Percentiles rank a stretch among this genome's conserved stretches.
Conservation (phyloP, 35 echinoderm and acorn worm genomes). For the Eucidaris tribuloides region DNA sequence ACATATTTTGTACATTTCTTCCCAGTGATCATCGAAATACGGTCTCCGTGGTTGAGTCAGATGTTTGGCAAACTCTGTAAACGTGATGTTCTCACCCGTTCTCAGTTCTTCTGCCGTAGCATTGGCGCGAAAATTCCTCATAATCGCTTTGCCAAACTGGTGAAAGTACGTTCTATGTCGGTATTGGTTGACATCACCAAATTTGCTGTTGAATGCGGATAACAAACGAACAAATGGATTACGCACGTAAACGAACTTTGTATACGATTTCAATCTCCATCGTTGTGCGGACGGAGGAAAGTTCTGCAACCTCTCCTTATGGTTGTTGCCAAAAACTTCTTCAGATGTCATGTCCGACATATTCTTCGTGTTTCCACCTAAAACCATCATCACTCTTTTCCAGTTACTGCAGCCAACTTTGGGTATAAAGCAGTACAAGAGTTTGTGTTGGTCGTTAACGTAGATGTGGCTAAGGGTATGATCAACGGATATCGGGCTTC, state of each 20-base stretch:
- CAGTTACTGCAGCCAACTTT: constrained; percentile 59
- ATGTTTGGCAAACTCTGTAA: constrained; percentile 30
- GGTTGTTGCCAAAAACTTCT: background rate
- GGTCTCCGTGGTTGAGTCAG: background rate
- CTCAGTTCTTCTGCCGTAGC: background rate
- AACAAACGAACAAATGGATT: constrained; percentile 32
- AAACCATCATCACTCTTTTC: constrained; percentile 32
- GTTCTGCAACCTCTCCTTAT: background rate
- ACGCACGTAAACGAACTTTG: constrained; percentile 41
- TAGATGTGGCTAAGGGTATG: constrained; percentile 11
- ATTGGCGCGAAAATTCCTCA: constrained; percentile 31
- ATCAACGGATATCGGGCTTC: too few relatives aligned
- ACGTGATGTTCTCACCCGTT: constrained; percentile 40
- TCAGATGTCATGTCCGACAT: background rate
- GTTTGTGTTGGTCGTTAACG: constrained; percentile 17
- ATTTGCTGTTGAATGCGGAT: constrained; percentile 46
- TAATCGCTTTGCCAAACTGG: constrained; percentile 9
- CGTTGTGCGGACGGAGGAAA: background rate
- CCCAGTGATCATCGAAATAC: constrained; percentile 35
- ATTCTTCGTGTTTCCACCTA: background rate
- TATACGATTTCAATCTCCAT: background rate
- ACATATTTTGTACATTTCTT: constrained; percentile 34
- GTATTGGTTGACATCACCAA: too few relatives aligned
- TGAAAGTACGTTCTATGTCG: background rate
- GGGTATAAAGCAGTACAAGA: constrained; percentile 44